Evolutionary conservation across 2,113 vertebrate genomes (phyloP).

Genomic region (Coturnix japonica): DNA sequence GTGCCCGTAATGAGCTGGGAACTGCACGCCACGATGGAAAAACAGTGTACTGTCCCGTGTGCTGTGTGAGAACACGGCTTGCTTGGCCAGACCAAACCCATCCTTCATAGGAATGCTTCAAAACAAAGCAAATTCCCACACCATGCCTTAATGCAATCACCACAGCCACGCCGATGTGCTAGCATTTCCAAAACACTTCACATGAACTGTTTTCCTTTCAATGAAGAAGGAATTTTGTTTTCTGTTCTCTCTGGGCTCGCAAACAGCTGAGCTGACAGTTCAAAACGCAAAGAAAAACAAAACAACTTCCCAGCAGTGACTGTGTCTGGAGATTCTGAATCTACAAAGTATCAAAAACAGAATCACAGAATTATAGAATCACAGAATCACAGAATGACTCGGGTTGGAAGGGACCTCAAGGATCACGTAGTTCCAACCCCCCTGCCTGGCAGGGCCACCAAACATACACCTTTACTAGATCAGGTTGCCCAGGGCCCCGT

Average conservation of each 20-base stretch:
- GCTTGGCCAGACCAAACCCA: neutral
- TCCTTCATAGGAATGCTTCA: slow-evolving; percentile 22
- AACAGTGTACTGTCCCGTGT: neutral
- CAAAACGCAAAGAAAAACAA: slow-evolving; percentile 33
- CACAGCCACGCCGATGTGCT: neutral
- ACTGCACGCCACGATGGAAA: neutral
- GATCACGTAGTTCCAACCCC: too few relatives aligned
- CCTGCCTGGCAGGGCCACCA: too few relatives aligned
- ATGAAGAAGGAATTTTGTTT: slow-evolving; percentile 16
- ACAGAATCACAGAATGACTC: too few relatives aligned
- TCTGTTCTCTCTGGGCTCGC: slow-evolving; percentile 10
- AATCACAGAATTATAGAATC: too few relatives aligned
- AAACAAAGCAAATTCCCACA: neutral
- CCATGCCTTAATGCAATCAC: neutral
- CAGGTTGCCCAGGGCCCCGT: too few relatives aligned
- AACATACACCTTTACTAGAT: too few relatives aligned
- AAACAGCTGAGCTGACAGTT: slow-evolving; percentile 12
- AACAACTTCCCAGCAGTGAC: neutral
- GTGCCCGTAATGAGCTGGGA: neutral
- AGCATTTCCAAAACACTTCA: slow-evolving; percentile 46
- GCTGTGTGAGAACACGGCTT: neutral
- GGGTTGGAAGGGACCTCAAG: too few relatives aligned
- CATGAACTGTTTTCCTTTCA: slow-evolving; percentile 27
- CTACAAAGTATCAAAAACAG: neutral
- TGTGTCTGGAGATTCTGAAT: neutral